These are phyloP conservation scores for Bos javanicus DNA, from an alignment of 2,113 vertebrate genomes.

Conservation along the genomic window DNA sequence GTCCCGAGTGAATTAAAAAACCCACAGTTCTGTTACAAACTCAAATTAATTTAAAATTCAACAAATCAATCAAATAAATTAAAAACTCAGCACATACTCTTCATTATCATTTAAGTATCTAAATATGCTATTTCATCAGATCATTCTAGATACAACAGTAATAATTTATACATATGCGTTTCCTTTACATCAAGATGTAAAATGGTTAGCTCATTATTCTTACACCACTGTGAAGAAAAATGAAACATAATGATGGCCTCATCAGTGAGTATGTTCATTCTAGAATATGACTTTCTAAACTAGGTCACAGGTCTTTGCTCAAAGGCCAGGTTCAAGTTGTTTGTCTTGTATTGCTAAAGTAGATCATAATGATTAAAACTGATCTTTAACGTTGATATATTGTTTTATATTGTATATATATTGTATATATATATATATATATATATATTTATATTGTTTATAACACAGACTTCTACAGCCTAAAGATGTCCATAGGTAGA, in stretches of 20 bases:
- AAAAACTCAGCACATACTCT: neutral
- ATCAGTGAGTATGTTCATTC: neutral
- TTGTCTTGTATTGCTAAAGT: too few relatives aligned
- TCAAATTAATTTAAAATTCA: neutral
- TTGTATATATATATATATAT: too few relatives aligned
- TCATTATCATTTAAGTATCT: neutral
- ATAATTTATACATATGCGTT: neutral
- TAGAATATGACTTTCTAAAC: neutral
- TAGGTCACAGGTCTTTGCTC: neutral
- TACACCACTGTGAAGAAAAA: neutral
- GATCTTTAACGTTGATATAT: too few relatives aligned
- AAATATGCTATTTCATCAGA: neutral
- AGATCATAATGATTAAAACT: too few relatives aligned
- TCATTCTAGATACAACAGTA: neutral
- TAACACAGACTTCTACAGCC: neutral
- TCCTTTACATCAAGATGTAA: neutral
- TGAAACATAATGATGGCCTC: neutral
- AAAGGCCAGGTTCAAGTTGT: conserved; percentile 1
- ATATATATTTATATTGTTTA: too few relatives aligned
- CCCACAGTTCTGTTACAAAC: neutral
- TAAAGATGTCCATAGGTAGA: neutral
- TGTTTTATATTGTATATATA: too few relatives aligned
- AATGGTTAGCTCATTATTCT: neutral
- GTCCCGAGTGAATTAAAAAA: neutral
- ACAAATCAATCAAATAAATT: neutral